Percentiles rank a stretch among this genome's conserved stretches.
Conservation (phyloP, 2,113 vertebrate species). For the Dinomys branickii region DNA sequence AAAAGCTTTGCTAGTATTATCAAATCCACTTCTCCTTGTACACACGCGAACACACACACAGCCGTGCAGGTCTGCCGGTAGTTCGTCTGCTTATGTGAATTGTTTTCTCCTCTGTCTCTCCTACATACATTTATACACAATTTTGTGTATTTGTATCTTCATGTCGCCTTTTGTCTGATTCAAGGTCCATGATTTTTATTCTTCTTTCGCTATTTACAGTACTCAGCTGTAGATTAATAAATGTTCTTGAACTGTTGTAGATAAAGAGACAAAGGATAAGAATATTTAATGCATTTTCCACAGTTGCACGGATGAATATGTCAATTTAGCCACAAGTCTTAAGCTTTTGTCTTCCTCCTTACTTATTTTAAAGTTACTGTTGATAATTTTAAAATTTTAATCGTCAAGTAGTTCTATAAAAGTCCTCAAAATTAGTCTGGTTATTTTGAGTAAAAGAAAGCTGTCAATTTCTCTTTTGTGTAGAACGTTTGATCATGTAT, state of each 20-base stretch:
- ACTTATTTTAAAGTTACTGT: background rate
- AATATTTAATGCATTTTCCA: background rate
- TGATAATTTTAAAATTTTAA: slow-evolving; percentile 15
- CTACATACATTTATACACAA: background rate
- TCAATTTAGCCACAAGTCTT: background rate
- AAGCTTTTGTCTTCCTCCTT: background rate
- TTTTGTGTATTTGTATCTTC: background rate
- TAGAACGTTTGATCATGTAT: background rate
- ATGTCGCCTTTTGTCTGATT: background rate
- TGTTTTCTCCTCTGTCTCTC: background rate
- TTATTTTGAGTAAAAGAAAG: background rate
- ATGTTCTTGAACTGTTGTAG: background rate
- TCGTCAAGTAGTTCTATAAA: background rate
- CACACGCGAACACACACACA: background rate
- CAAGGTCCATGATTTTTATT: background rate
- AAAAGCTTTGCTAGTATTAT: background rate
- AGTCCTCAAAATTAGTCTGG: background rate
- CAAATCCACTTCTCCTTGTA: background rate
- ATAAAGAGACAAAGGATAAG: background rate
- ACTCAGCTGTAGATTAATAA: background rate
- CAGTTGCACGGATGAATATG: background rate
- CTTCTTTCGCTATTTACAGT: background rate
- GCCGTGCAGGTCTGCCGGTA: background rate
- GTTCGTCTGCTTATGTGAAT: background rate
- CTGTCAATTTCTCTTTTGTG: background rate